A percentile compares a stretch with the other conserved stretches of the same genome.
Conservation (phyloP, 2,113 vertebrate genomes). For the Lophochroa leadbeateri region DNA sequence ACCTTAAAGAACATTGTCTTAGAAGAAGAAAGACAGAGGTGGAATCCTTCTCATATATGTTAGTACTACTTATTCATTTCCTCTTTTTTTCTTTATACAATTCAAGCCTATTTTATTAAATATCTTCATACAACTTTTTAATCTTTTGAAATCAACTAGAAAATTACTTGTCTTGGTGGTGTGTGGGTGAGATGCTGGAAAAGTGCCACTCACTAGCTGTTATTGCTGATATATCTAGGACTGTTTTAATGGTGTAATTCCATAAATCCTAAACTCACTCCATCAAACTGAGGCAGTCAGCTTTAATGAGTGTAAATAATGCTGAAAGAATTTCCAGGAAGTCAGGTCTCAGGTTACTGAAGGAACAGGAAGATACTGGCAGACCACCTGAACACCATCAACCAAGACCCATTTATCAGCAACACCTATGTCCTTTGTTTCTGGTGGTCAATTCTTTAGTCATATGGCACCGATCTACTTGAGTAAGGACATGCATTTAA, state of each 20-base stretch:
- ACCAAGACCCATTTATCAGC: conserved; percentile 59
- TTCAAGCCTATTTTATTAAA: background rate
- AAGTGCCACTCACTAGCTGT: background rate
- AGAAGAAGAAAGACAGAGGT: conserved; percentile 37
- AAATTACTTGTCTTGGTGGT: background rate
- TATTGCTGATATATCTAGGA: background rate
- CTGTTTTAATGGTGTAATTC: background rate
- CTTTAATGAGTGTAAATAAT: conserved; percentile 68
- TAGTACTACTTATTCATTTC: background rate
- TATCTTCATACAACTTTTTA: background rate
- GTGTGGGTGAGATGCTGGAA: background rate
- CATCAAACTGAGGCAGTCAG: conserved; percentile 16
- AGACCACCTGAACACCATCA: conserved; percentile 71
- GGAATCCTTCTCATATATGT: conserved; percentile 14
- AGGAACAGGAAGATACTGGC: conserved; percentile 72
- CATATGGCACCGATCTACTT: conserved; percentile 58
- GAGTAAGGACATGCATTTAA: conserved; percentile 37
- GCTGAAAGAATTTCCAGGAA: conserved; percentile 77
- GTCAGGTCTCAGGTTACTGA: conserved; percentile 76
- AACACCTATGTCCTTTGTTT: conserved; percentile 47
- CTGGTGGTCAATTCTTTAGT: conserved; percentile 9
- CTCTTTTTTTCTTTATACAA: background rate
- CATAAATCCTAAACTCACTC: conserved; percentile 46
- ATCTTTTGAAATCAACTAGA: background rate
- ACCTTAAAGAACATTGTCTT: background rate